Conservation (phyloP, 2,113 vertebrate genomes). For the Zosterops japonicus region DNA sequence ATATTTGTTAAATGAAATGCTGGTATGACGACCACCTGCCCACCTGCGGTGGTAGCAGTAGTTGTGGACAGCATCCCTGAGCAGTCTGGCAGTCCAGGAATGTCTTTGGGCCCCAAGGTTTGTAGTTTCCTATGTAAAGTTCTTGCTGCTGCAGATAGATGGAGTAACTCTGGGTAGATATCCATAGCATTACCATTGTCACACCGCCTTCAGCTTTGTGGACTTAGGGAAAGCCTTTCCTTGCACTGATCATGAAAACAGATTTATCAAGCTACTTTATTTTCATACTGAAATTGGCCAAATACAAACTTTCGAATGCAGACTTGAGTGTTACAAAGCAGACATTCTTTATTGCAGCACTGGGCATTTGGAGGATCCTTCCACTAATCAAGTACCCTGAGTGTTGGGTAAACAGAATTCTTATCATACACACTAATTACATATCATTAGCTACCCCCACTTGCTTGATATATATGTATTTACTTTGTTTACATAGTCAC, state of each 20-base stretch:
- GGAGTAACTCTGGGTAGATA: not conserved
- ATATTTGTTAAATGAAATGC: not conserved
- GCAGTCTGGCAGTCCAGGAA: not conserved
- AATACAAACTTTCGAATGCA: not conserved
- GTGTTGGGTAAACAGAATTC: not conserved
- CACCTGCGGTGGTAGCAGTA: too few relatives aligned
- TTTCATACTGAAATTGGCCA: not conserved
- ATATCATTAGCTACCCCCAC: not conserved
- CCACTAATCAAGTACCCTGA: not conserved
- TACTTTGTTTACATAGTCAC: not conserved
- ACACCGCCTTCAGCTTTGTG: not conserved
- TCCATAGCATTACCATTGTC: not conserved
- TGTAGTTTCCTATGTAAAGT: not conserved
- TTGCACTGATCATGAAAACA: not conserved
- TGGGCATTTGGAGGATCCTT: not conserved
- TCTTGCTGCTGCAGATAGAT: not conserved
- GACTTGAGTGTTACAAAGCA: not conserved
- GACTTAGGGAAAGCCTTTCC: not conserved
- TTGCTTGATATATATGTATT: not conserved
- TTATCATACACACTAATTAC: not conserved
- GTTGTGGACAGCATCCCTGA: not conserved
- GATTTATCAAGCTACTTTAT: not conserved
- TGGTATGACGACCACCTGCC: not conserved
- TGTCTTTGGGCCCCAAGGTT: not conserved
- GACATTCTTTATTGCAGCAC: not conserved